These are phyloP conservation scores for Amphiprion percula DNA, from an alignment of 2,113 vertebrate species.

Conservation along the genomic window DNA sequence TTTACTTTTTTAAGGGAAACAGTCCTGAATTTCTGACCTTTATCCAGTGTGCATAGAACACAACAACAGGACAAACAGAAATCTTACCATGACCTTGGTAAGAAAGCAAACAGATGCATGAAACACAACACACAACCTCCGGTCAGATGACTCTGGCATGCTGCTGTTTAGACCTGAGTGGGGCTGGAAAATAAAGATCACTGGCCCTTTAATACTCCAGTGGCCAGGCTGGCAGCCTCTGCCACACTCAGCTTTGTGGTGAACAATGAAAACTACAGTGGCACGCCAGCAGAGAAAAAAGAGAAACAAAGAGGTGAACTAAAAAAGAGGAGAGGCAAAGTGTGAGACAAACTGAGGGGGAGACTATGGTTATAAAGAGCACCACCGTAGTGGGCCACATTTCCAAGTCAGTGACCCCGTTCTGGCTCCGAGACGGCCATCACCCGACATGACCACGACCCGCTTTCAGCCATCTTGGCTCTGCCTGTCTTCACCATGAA, in stretches of 20 bases:
- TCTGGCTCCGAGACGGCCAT: conserved; percentile 16
- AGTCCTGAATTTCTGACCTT: background rate
- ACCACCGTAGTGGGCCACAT: background rate
- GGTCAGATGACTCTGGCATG: conserved; percentile 17
- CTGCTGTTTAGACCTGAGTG: conserved; percentile 23
- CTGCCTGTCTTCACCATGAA: conserved; percentile 6
- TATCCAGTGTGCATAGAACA: background rate
- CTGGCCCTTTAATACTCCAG: conserved; percentile 48
- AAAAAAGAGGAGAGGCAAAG: background rate
- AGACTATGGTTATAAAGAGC: conserved; percentile 19
- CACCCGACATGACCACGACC: conserved; percentile 23
- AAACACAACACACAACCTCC: conserved; percentile 18
- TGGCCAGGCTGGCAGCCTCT: conserved; percentile 20
- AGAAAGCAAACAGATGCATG: conserved; percentile 22
- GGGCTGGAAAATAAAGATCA: conserved; percentile 30
- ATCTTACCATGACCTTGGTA: conserved; percentile 42
- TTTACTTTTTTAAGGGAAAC: background rate
- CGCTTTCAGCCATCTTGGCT: conserved; percentile 56
- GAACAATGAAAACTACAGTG: background rate
- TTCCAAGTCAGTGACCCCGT: conserved; percentile 23
- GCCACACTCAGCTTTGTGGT: conserved; percentile 20
- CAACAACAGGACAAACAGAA: background rate
- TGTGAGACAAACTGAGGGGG: background rate
- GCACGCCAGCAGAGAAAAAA: conserved; percentile 1
- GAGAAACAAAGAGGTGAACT: background rate